These are phyloP conservation scores for Sebastes hopkinsi DNA, from an alignment of 2,797 vertebrate genomes.

Conservation along the genomic window DNA sequence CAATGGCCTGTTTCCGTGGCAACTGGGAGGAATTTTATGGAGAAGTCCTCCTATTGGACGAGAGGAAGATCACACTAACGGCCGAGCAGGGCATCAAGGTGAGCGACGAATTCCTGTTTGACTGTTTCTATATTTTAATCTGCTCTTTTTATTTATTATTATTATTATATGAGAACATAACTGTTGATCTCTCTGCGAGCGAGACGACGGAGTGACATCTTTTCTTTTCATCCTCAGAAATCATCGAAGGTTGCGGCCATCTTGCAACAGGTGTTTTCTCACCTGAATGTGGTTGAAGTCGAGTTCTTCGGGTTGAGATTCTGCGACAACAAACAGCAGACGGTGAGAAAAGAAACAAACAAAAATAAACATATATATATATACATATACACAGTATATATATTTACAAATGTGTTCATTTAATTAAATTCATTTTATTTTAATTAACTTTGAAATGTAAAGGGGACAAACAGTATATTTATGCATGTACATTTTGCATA, in stretches of 20 bases:
- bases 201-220: neutral
- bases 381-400: neutral
- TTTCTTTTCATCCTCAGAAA: conserved; percentile 10
- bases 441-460: neutral
- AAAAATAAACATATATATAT: neutral
- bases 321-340: conserved; percentile 30
- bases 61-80: conserved; percentile 24
- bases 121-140: neutral
- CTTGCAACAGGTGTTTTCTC: conserved; percentile 33
- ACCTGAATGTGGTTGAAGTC: conserved; percentile 1
- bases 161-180: too few relatives aligned
- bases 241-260: conserved; percentile 27
- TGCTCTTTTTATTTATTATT: neutral
- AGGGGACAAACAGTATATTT: neutral
- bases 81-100: conserved; percentile 30
- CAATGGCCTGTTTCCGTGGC: conserved; percentile 51
- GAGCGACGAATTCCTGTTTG: neutral
- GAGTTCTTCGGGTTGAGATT: conserved; percentile 50
- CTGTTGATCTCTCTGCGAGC: too few relatives aligned
- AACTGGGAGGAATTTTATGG: conserved; percentile 47
- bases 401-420: neutral
- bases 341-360: conserved; percentile 19
- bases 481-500: too few relatives aligned
- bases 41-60: conserved; percentile 50
- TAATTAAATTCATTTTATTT: too few relatives aligned